Evolutionary conservation across 1,140 invertebrate species (phyloP), one percentile per base, ranked within the genome.

Genomic region (Drosophila gunungcola): DNA sequence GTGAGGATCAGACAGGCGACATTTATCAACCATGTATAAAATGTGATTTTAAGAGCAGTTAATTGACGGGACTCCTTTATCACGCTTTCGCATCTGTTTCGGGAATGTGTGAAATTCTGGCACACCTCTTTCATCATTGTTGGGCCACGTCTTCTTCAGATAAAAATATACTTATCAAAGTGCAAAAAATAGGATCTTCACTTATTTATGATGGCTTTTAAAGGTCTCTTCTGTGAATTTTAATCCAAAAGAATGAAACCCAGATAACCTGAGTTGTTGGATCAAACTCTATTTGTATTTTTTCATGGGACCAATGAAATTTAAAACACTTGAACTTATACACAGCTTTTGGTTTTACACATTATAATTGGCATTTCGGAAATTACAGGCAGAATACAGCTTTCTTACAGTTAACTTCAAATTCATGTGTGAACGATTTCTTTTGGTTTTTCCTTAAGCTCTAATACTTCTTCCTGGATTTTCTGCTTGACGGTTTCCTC

Each of bases 401-500:
- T 3, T 6, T 32, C 29, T 32, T 32, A 32, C 29, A 7, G 1
- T 7, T 32, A 6, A 32, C 7, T 32, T 32, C 6, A 32, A 6
- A 7, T 32, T 32, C 29, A 5, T 32, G 29, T 32, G 1, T 6
- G 29, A 27, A 27, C 13, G 6, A 7, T 25, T 0, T 41, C 10
- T 3, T 27, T 56, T 13, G 54, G 21, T 5, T 67, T 67, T 34
- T 68, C 54, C 32, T 68, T 76, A 1, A 76, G 43, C 21, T 76
- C 62, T 1, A 54, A n/a, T 55, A 10, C 34, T 16, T 73, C 54
- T 7, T 11, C 10, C 11, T 73, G 36, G 0, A 52, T 43, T 36
- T 27, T 13, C 4, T 56, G 49, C 0, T 32, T 13, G 10, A 53
- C 27, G 11, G 93, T 92, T 16, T 92, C 79, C 69, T 95, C 94